Evolutionary conservation across 1,140 invertebrate species (phyloP).

Genomic region (Drosophila rufa): DNA sequence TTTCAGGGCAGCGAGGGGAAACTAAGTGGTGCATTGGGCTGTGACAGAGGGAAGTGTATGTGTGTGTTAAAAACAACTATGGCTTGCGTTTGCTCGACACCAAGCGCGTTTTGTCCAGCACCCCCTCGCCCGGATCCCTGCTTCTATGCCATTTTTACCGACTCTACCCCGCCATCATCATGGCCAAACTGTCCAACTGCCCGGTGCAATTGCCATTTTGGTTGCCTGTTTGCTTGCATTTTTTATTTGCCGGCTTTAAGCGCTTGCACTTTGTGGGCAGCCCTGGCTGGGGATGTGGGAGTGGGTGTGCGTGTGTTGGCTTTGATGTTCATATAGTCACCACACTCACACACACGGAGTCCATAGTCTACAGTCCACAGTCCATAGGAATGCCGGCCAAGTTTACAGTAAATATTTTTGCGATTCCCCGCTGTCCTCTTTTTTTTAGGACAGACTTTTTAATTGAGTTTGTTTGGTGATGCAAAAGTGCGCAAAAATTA

Average conservation of each 20-base stretch:
- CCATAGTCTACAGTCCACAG: too few species aligned
- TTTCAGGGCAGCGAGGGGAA: slow-evolving; percentile 59
- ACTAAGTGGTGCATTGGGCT: slow-evolving; percentile 32
- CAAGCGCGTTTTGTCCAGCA: slow-evolving; percentile 60
- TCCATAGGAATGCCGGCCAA: slow-evolving; percentile 42
- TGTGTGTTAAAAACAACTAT: slow-evolving; percentile 64
- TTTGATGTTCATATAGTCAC: slow-evolving; percentile 73
- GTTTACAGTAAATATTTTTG: slow-evolving; percentile 83
- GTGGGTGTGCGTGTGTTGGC: slow-evolving; percentile 22
- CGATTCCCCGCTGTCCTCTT: slow-evolving; percentile 58
- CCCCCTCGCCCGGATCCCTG: background rate
- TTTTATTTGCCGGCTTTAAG: slow-evolving; percentile 82
- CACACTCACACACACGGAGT: background rate
- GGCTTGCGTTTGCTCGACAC: slow-evolving; percentile 70
- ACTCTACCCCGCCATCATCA: background rate
- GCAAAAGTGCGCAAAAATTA: slow-evolving; percentile 83
- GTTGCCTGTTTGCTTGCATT: slow-evolving; percentile 79
- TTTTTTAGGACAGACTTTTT: slow-evolving; percentile 74
- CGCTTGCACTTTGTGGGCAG: slow-evolving; percentile 69
- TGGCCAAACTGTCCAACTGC: slow-evolving; percentile 64
- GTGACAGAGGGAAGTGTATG: slow-evolving; percentile 1
- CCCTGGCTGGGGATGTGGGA: slow-evolving; percentile 4
- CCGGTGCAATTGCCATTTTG: slow-evolving; percentile 79
- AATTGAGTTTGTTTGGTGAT: slow-evolving; percentile 83
- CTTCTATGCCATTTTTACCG: slow-evolving; percentile 9